Conservation (phyloP, 2,888 invertebrate species). For the Catotricha subobsoleta region DNA sequence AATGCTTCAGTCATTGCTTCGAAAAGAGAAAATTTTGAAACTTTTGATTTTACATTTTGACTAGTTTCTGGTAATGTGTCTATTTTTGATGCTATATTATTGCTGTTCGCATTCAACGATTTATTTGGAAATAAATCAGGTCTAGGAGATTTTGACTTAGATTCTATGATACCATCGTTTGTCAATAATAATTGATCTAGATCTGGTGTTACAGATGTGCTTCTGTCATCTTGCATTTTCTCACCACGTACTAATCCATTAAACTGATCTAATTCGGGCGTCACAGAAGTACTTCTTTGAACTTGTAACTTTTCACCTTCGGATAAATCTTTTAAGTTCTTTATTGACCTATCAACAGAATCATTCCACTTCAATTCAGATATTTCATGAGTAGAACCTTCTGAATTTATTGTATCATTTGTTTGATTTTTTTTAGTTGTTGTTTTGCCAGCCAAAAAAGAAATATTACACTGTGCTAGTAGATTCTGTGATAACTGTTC, state of each 20-base stretch:
- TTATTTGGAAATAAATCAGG: no score
- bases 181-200: no score
- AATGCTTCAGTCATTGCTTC: no score
- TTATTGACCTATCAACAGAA: no score
- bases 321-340: no score
- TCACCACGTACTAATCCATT: not conserved
- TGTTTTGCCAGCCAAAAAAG: not conserved
- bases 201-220: slow-evolving; percentile 7
- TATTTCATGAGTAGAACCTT: not conserved
- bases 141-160: no score
- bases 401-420: not conserved
- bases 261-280: not conserved
- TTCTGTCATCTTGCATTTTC: not conserved
- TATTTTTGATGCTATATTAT: no score
- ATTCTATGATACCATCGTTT: no score
- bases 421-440: not conserved
- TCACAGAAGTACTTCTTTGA: not conserved
- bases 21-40: no score
- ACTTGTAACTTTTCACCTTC: not conserved
- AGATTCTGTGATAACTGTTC: not conserved
- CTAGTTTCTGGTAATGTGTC: no score
- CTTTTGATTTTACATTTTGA: no score
- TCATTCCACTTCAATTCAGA: not conserved
- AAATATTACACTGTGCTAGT: not conserved
- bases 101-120: no score